phyloP scores from a whole-genome alignment of 2,888 invertebrate genomes.

The Reticulitermes lucifugus region DNA sequence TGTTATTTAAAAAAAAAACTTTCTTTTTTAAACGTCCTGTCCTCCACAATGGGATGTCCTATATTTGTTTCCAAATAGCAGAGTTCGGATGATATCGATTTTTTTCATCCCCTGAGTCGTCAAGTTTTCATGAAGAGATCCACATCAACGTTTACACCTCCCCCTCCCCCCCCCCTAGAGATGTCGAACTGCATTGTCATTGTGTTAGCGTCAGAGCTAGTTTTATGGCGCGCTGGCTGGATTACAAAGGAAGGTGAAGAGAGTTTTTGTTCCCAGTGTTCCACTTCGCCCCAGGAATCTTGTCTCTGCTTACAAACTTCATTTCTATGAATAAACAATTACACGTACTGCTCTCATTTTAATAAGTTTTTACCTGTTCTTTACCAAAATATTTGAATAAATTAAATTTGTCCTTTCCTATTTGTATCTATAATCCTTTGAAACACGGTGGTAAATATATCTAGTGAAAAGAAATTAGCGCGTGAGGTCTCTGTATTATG shows the following conservation, averaged over 20 bases:
- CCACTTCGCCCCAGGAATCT: background rate
- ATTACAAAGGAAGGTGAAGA: constrained; percentile 27
- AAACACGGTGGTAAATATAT: too few species aligned
- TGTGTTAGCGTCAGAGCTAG: constrained; percentile 30
- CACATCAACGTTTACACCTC: constrained; percentile 33
- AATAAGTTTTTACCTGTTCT: too few species aligned
- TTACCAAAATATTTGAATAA: too few species aligned
- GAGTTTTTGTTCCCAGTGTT: background rate
- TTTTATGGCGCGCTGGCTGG: constrained; percentile 10
- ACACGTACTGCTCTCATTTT: too few species aligned
- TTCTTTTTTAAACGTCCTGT: too few species aligned
- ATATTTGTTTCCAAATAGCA: background rate
- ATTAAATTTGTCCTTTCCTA: too few species aligned
- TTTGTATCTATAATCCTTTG: too few species aligned
- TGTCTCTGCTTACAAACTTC: too few species aligned
- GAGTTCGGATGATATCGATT: constrained; percentile 26
- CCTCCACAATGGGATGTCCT: background rate
- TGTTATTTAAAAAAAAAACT: too few species aligned
- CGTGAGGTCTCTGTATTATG: too few species aligned
- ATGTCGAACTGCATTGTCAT: constrained; percentile 23
- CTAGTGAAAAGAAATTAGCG: too few species aligned
- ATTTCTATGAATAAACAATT: too few species aligned
- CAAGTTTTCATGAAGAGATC: constrained; percentile 37
- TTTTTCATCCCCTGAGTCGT: constrained; percentile 22
- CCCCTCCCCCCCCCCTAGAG: background rate